Conservation (phyloP, 1,140 invertebrate genomes). For the Agraylea sexmaculata region DNA sequence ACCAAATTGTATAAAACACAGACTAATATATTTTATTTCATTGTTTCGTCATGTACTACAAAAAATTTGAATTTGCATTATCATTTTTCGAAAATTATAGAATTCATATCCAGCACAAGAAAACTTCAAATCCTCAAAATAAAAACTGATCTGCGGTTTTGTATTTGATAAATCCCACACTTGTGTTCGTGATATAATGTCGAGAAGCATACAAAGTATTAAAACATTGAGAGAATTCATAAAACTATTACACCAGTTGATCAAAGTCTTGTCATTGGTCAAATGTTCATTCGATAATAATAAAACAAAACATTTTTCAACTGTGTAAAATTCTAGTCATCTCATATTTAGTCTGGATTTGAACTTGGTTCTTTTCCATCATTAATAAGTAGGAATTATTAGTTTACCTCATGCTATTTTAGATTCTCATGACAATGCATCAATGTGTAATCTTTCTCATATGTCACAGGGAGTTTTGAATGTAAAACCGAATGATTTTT, state of each 20-base stretch:
- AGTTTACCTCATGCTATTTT: slow-evolving; percentile 1
- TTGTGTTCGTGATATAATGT: background rate
- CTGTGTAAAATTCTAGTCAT: slow-evolving; percentile 2
- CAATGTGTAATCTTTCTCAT: background rate
- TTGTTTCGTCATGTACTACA: no score
- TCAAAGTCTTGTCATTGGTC: background rate
- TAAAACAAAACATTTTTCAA: background rate
- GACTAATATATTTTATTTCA: no score
- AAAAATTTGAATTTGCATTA: no score
- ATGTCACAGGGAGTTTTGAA: slow-evolving; percentile 5
- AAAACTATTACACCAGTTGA: background rate
- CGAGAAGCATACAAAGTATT: background rate
- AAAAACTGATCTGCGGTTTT: background rate
- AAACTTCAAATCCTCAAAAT: background rate
- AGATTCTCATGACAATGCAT: background rate
- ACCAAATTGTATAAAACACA: no score
- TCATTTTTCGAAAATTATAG: background rate
- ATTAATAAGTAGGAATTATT: background rate
- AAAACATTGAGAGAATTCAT: background rate
- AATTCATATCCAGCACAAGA: background rate
- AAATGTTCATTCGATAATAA: no score
- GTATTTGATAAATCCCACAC: background rate
- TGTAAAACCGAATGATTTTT: slow-evolving; percentile 9
- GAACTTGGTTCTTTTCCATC: background rate
- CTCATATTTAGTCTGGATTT: background rate